A percentile compares a stretch with the other conserved stretches of the same genome.
Conservation (phyloP, 2,888 invertebrate species). For the Psylliodes chrysocephalus region DNA sequence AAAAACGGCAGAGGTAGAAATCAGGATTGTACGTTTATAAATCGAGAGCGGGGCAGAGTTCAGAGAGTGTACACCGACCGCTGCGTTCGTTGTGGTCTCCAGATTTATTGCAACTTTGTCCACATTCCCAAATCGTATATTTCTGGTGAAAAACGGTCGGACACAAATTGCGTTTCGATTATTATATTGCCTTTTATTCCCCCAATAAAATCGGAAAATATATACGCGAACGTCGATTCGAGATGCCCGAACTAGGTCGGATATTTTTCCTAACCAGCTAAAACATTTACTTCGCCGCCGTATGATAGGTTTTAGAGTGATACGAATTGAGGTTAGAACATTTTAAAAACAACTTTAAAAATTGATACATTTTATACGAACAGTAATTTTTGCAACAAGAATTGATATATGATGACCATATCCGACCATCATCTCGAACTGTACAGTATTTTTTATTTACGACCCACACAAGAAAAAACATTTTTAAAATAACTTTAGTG, state of each 20-base stretch:
- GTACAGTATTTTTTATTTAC: no score
- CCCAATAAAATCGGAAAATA: slow-evolving; percentile 25
- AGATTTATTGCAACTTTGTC: slow-evolving; percentile 61
- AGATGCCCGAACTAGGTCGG: background rate
- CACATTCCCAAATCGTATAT: slow-evolving; percentile 47
- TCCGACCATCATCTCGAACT: no score
- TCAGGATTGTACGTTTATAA: slow-evolving; percentile 24
- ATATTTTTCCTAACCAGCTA: background rate
- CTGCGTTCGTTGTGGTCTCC: slow-evolving; percentile 59
- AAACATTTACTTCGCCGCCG: background rate
- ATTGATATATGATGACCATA: no score
- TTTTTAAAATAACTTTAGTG: no score
- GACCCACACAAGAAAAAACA: no score
- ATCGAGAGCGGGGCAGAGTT: slow-evolving; percentile 10
- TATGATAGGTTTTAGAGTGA: background rate
- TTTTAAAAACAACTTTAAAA: no score
- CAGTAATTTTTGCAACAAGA: no score
- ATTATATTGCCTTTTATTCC: slow-evolving; percentile 41
- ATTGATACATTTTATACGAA: no score
- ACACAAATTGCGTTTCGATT: slow-evolving; percentile 43
- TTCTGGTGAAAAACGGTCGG: slow-evolving; percentile 48
- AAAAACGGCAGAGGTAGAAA: slow-evolving; percentile 4
- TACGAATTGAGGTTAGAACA: no score
- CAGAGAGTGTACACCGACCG: slow-evolving; percentile 50
- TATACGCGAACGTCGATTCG: slow-evolving; percentile 3